Evolutionary conservation across 2,888 invertebrate genomes (phyloP), one percentile per base, ranked within the genome.

Genomic region (Sphinx pinastri): DNA sequence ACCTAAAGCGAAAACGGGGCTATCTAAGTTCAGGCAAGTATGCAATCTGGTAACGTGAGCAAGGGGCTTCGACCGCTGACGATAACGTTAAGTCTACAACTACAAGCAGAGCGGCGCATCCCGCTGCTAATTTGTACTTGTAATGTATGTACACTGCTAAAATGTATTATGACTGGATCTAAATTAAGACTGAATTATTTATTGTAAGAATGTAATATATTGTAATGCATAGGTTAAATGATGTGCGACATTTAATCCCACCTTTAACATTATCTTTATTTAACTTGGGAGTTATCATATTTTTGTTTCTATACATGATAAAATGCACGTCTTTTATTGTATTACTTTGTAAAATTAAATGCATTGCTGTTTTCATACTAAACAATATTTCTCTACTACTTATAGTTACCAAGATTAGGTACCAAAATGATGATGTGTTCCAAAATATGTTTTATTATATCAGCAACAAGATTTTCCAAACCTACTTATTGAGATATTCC

Each of bases 1-100:
- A 59, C 71, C 71, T 78, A 80, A 79, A 81, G 79, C 80, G 78
- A 86, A 88, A 86, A 85, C 80, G 83, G 78, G 87, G 88, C 87
- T 91, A 90, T 90, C 88, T 83, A 82, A 86, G 89, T 88, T 89
- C 88, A 88, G 83, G 81, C 84, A 82, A 83, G 84, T 81, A 85
- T 84, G 83, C 89, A 88, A 89, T 90, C 89, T 88, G 84, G 82
- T 84, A 86, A 85, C 81, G 79, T 81, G 81, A 86, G 85, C 83
- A 81, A 86, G 89, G 90, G 89, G 89, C 90, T 92, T 88, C 91
- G 91, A 91, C 91, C 90, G 90, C 84, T 76, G 77, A 79, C 79
- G 88, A 89, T 89, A 90, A 89, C 84, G 83, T 83, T 81, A 83
- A 82, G 83, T 84, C 84, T 80, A 80, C 79, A 77, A 68, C 31